These are phyloP conservation scores for Rhinella marina DNA, from an alignment of 2,797 vertebrate species.

Conservation along the genomic window DNA sequence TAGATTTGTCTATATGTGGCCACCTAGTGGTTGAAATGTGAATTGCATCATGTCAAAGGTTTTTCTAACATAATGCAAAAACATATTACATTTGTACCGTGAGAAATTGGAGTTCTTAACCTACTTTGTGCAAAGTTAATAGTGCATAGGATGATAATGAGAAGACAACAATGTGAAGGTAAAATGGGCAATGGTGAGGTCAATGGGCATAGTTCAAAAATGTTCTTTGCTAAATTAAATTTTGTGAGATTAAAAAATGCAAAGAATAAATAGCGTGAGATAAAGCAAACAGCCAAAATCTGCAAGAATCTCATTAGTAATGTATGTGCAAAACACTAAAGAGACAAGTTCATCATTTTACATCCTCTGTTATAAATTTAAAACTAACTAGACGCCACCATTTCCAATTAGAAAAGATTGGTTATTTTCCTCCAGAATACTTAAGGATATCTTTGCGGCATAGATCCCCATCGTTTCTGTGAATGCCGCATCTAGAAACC, in stretches of 20 bases:
- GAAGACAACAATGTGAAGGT: no score
- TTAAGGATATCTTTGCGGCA: conserved; percentile 2
- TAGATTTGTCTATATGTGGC: no score
- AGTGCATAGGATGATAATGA: no score
- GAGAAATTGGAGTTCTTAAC: no score
- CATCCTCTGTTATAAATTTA: conserved; percentile 34
- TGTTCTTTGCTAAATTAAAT: no score
- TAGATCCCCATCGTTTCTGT: neutral
- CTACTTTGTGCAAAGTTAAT: no score
- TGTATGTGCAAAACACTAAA: neutral
- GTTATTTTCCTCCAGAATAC: conserved; percentile 24
- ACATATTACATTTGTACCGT: no score
- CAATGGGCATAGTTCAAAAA: no score
- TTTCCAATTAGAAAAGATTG: conserved; percentile 53
- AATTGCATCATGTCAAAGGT: no score
- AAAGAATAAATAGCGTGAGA: neutral
- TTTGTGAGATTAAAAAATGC: neutral
- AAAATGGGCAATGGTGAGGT: no score
- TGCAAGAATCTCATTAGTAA: neutral
- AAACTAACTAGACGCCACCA: conserved; percentile 14
- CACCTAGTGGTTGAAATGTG: no score
- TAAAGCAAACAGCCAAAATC: conserved; percentile 10
- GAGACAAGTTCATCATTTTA: conserved; percentile 48
- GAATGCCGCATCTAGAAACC: conserved; percentile 7
- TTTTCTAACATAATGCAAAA: no score